Evolutionary conservation across 2,797 vertebrate species (phyloP).

Genomic region (Labroides dimidiatus): DNA sequence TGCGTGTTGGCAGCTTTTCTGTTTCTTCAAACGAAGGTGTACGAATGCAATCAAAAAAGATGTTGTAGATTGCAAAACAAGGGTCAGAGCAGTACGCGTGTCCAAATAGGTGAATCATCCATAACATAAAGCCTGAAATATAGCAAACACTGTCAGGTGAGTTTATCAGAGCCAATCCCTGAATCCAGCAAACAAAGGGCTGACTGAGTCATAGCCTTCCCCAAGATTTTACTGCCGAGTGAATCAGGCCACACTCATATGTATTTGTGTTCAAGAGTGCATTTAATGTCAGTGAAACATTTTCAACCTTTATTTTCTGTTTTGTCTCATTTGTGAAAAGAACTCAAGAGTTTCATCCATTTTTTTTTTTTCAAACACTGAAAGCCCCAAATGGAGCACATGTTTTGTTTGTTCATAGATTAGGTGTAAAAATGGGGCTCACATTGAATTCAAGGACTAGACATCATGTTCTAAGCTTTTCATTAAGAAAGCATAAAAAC

Average conservation of each 20-base stretch:
- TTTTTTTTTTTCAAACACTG: background rate
- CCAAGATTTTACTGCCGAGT: conserved; percentile 25
- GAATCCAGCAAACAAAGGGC: conserved; percentile 41
- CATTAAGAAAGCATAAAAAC: no score
- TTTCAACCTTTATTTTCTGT: background rate
- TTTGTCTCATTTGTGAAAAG: background rate
- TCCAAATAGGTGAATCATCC: conserved; percentile 2
- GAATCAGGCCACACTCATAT: background rate
- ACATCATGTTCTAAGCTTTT: background rate
- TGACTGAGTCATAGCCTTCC: conserved; percentile 54
- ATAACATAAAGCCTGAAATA: background rate
- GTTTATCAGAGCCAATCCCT: conserved; percentile 41
- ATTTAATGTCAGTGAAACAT: background rate
- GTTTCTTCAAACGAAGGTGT: background rate
- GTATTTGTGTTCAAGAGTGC: background rate
- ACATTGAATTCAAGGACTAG: background rate
- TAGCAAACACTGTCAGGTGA: conserved; percentile 1
- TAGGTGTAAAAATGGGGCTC: background rate
- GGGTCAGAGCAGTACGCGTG: background rate
- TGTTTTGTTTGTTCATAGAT: background rate
- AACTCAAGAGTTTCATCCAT: background rate
- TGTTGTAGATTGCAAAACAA: conserved; percentile 5
- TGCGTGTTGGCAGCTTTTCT: no score
- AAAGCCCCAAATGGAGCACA: background rate
- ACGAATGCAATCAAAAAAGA: conserved; percentile 21